Percentiles rank a stretch among this genome's conserved stretches.
These are phyloP conservation scores for Noctua janthina DNA, from an alignment of 2,888 invertebrate species.

Conservation along the genomic window DNA sequence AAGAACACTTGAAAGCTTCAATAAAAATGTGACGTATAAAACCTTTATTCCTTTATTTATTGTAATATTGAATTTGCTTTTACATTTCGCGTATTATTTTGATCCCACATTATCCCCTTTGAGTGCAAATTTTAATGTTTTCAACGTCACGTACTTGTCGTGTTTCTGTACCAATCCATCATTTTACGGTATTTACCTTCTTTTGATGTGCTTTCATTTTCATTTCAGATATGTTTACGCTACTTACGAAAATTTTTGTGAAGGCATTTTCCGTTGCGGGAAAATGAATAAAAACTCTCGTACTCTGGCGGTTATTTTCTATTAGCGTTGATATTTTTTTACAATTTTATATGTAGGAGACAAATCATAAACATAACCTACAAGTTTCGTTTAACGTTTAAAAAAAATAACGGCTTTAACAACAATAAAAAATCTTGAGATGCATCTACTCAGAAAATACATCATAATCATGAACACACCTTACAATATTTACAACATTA, in stretches of 20 bases:
- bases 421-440: background rate
- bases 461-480: background rate
- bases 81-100: slow-evolving; percentile 44
- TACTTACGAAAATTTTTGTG: slow-evolving; percentile 1
- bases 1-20: slow-evolving; percentile 9
- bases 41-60: slow-evolving; percentile 16
- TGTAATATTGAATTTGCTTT: slow-evolving; percentile 42
- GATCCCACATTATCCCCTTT: slow-evolving; percentile 53
- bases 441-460: background rate
- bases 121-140: slow-evolving; percentile 57
- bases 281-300: slow-evolving; percentile 8
- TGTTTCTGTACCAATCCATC: slow-evolving; percentile 44
- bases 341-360: background rate
- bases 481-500: background rate
- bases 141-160: slow-evolving; percentile 56
- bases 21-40: slow-evolving; percentile 31
- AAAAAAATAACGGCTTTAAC: background rate
- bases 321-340: background rate
- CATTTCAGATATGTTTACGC: slow-evolving; percentile 36
- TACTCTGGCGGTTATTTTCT: slow-evolving; percentile 5
- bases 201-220: slow-evolving; percentile 48
- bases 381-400: background rate
- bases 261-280: background rate
- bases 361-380: background rate
- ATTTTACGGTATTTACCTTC: slow-evolving; percentile 52